Evolutionary conservation across 2,797 vertebrate species (phyloP), one percentile per base, ranked within the genome.

Genomic region (Takifugu ocellatus): DNA sequence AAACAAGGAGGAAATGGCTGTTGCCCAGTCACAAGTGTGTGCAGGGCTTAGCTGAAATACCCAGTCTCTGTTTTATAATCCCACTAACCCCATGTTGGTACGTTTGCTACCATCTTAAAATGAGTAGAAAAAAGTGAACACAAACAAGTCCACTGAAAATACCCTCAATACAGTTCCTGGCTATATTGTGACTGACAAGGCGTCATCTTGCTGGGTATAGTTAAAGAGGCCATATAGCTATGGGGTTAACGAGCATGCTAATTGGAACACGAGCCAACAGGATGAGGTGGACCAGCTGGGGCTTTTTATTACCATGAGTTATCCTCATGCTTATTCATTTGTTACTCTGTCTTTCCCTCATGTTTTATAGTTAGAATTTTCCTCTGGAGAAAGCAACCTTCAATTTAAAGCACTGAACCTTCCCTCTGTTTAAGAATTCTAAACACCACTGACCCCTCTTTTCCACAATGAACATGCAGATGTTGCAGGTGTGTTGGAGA

Each of bases 401-500:
- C 1, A 39, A 39, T 14, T 39, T 14, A 29, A 29, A 39, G 36
- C 2, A 14, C 36, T 39, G 12, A 39, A 39, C 12, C 14, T 39
- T 39, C 14, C 11, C 11, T 39, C 9, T 53, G 21, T 33, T 49
- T 43, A 49, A n/a, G 7, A 42, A 44, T 58, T 60, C 57, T 45
- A 52, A 51, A 49, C 24, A 42, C 26, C 15, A 59, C 61, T 53
- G 1, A 10, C n/a, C 36, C 33, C 25, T 25, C 62, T 33, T 44
- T 44, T 44, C 25, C 36, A 43, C 46, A 29, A 26, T 49, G 36
- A 42, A 42, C 56, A 68, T 63, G 59, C 45, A 61, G 33, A 46
- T 24, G 54, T 45, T 72, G 68, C 70, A 81, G 76, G 74, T 78
- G 76, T 56, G 56, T 54, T 21, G 7, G 9, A 14, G 12, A 75